These are phyloP conservation scores for Eulacestoma nigropectus DNA, from an alignment of 2,113 vertebrate genomes.

Conservation along the genomic window DNA sequence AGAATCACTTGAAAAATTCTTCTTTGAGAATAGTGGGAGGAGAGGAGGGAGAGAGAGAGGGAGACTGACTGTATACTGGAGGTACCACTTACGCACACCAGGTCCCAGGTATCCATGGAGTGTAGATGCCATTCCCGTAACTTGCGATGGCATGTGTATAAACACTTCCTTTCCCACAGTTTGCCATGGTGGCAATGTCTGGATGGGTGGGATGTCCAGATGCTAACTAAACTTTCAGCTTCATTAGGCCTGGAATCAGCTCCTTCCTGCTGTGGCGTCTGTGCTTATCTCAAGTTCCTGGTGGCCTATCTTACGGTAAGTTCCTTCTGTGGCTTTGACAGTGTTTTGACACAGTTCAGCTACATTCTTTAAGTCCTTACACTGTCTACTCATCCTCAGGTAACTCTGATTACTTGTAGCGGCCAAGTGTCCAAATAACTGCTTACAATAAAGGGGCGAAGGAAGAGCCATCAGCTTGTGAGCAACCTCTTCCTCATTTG, in stretches of 20 bases:
- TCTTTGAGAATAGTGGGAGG: not conserved
- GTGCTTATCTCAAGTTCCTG: not conserved
- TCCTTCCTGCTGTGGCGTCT: not conserved
- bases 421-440: not conserved
- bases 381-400: not conserved
- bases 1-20: not conserved
- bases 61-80: not conserved
- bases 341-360: not conserved
- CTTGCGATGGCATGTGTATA: too few relatives aligned
- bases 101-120: not conserved
- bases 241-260: not conserved
- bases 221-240: not conserved
- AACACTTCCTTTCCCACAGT: not conserved
- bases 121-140: not conserved
- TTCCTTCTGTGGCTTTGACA: not conserved
- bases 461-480: not conserved
- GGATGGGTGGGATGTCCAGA: not conserved
- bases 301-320: not conserved
- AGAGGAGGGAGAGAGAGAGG: not conserved
- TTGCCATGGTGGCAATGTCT: not conserved
- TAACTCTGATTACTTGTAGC: not conserved
- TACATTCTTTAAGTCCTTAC: not conserved
- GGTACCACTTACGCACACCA: not conserved
- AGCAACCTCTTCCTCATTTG: not conserved
- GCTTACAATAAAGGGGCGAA: not conserved